Base-by-base conservation (phyloP, 2,797 vertebrate species). In the Knipowitschia caucasica region DNA sequence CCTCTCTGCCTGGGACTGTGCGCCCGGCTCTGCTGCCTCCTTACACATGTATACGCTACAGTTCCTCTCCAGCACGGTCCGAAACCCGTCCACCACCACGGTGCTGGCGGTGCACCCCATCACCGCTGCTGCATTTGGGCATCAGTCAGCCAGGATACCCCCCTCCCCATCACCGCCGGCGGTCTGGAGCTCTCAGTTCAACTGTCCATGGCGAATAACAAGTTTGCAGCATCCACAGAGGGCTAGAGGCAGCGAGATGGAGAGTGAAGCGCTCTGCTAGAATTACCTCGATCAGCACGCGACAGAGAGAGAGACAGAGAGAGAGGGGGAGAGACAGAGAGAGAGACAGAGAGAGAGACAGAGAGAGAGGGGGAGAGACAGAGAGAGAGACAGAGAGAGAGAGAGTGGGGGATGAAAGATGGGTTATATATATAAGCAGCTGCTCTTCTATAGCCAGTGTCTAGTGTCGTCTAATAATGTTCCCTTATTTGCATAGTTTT, bases 31-130 rank as follows among this genome's bases (percentile, higher is more conserved):
- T 18, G 89, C 89, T 74, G 91, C 86, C 70, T 92, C 91, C 67
- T 95, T 93, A 86, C 93, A 95, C 84, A 94, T 92, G 84, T 95
- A 95, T 78, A 93, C 83, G 71, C 92, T 82, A 88, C 95, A 99
- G 89, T 95, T 98, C 85, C 93, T 94, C 80, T 96, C 93, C 65
- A 98, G 86, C 59, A 93, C 93, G 0, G 92, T 94, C 40, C 93
- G 91, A 78, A 99, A 91, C 69, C 94, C 93, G 77, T 95, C 94
- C 73, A 94, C 90, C 73, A 96, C 91, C 77, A 95, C 88, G 38
- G 95, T 85, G 59, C 96, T 98, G 78, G 94, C 93, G 76, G 93
- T 95, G 91, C 96, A 97, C 82, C 96, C 95, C 96, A 98, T 98
- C 77, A 82, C 93, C 78, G 56, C 85, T 80, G 87, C 70, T 90